Evolutionary conservation across 92 coral and sea anemone genomes (phyloP).

Genomic region (Epizoanthus rinbou): DNA sequence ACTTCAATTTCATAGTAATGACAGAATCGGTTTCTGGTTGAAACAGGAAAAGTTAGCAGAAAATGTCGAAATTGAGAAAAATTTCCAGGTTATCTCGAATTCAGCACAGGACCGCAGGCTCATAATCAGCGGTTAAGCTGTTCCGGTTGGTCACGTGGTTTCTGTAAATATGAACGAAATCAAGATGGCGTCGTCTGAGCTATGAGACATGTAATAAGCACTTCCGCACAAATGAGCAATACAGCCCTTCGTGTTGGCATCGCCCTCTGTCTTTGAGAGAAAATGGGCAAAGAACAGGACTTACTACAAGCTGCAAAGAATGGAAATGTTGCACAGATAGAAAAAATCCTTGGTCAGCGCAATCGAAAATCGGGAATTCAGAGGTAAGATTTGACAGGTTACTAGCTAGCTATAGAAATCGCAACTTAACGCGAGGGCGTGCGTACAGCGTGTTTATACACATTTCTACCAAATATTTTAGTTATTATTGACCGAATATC

Average conservation of each 20-base stretch:
- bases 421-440: neutral
- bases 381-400: conserved; percentile 56
- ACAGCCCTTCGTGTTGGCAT: neutral
- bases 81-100: too few species aligned
- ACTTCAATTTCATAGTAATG: too few species aligned
- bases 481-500: neutral
- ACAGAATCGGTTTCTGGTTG: too few species aligned
- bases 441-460: neutral
- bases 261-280: conserved; percentile 15
- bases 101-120: too few species aligned
- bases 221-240: conserved; percentile 37
- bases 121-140: neutral
- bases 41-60: too few species aligned
- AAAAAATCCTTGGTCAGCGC: conserved; percentile 87
- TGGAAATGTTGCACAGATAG: conserved; percentile 97
- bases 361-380: conserved; percentile 81
- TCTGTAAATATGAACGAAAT: neutral
- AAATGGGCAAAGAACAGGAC: conserved; percentile 98
- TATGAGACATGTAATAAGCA: neutral
- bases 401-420: neutral
- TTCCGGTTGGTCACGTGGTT: conserved; percentile 39
- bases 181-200: conserved; percentile 34
- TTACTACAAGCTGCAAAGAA: conserved; percentile 89
- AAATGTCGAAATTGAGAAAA: too few species aligned
- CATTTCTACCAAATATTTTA: conserved; percentile 22